phyloP scores from a whole-genome alignment of 1,140 invertebrate genomes.

The Calosoma granatense region DNA sequence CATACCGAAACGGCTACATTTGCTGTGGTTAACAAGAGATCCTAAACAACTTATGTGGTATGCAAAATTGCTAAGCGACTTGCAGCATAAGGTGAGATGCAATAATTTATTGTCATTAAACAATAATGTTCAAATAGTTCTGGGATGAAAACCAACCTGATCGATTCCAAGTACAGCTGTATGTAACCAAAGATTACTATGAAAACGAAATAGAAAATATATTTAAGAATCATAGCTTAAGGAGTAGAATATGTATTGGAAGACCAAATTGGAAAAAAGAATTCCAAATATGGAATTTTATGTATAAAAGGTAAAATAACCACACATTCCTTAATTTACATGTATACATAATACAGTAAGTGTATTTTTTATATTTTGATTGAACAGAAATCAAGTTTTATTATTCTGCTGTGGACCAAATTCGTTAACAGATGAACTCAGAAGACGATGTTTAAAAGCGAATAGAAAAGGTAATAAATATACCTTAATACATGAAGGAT shows the following conservation, averaged over 20 bases:
- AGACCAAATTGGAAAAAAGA: conserved; percentile 1
- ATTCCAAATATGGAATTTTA: not conserved
- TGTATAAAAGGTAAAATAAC: not conserved
- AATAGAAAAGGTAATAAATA: not conserved
- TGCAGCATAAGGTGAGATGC: not conserved
- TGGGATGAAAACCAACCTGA: not conserved
- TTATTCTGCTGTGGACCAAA: not conserved
- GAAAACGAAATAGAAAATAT: not conserved
- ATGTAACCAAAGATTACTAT: not conserved
- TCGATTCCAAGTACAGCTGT: not conserved
- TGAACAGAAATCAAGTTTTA: not conserved
- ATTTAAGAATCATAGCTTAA: not conserved
- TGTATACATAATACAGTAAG: not conserved
- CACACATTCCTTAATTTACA: no score
- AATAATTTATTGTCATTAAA: not conserved
- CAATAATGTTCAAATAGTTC: not conserved
- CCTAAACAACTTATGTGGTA: not conserved
- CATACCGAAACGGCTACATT: not conserved
- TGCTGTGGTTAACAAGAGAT: conserved; percentile 1
- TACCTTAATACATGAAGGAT: not conserved
- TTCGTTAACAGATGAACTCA: not conserved
- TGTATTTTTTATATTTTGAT: not conserved
- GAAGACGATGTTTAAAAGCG: not conserved
- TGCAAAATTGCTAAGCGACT: not conserved
- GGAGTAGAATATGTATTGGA: not conserved